Conservation (phyloP, 2,888 invertebrate genomes). For the Agriopis marginaria region DNA sequence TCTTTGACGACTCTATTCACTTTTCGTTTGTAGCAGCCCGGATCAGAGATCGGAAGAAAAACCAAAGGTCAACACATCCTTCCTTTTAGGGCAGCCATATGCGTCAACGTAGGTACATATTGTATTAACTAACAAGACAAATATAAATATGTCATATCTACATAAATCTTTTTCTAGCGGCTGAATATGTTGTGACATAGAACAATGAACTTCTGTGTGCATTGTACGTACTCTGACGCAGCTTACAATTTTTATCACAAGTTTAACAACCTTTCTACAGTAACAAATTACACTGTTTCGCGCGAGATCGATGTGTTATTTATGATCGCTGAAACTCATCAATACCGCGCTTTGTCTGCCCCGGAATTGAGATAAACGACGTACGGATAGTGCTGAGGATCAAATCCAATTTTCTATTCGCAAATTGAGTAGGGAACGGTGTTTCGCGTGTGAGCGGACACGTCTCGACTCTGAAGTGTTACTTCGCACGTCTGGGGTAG, state of each 20-base stretch:
- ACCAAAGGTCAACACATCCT: too few relatives aligned
- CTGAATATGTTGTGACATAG: background rate
- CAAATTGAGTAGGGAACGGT: slow-evolving; percentile 70
- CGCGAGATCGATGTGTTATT: slow-evolving; percentile 57
- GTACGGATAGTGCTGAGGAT: slow-evolving; percentile 72
- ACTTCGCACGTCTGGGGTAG: slow-evolving; percentile 36
- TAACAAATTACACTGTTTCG: slow-evolving; percentile 42
- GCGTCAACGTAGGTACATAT: too few relatives aligned
- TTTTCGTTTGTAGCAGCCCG: too few relatives aligned
- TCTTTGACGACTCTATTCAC: too few relatives aligned
- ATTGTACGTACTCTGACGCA: slow-evolving; percentile 12
- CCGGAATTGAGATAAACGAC: slow-evolving; percentile 77
- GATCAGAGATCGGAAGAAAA: too few relatives aligned
- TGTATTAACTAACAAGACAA: too few relatives aligned
- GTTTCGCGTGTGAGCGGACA: slow-evolving; percentile 56
- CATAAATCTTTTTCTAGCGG: too few relatives aligned
- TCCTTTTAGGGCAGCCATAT: too few relatives aligned
- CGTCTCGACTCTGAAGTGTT: slow-evolving; percentile 50
- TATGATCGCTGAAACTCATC: slow-evolving; percentile 55
- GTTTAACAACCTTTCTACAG: slow-evolving; percentile 28
- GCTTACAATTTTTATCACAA: slow-evolving; percentile 29
- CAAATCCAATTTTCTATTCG: slow-evolving; percentile 73
- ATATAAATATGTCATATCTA: too few relatives aligned
- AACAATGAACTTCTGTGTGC: slow-evolving; percentile 11
- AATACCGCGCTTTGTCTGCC: slow-evolving; percentile 56